Evolutionary conservation across 92 coral and sea anemone genomes (phyloP).

Genomic region (Meandrina meandrites): DNA sequence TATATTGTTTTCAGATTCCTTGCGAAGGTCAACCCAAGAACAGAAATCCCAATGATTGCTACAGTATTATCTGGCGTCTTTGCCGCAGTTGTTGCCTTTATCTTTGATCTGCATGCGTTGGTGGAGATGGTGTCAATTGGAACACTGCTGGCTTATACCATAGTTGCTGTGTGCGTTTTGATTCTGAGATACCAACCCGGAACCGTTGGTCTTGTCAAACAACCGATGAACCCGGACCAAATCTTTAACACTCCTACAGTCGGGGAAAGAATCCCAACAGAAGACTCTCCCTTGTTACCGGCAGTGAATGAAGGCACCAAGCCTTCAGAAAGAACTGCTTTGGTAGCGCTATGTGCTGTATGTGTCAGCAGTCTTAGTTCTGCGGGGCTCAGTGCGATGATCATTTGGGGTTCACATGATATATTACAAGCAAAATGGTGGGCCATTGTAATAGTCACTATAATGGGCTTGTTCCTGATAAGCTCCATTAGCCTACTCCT

Average conservation of each 20-base stretch:
- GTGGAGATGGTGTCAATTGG: slow-evolving; percentile 94
- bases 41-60: slow-evolving; percentile 85
- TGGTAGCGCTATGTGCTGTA: slow-evolving; percentile 46
- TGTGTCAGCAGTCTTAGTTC: slow-evolving; percentile 37
- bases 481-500: slow-evolving; percentile 55
- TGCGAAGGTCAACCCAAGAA: slow-evolving; percentile 68
- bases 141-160: slow-evolving; percentile 84
- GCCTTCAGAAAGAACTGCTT: slow-evolving; percentile 62
- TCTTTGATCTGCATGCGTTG: slow-evolving; percentile 74
- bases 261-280: not conserved
- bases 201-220: slow-evolving; percentile 64
- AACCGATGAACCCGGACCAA: slow-evolving; percentile 27
- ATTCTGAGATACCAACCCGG: slow-evolving; percentile 85
- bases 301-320: not conserved
- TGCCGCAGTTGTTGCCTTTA: slow-evolving; percentile 83
- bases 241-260: slow-evolving; percentile 13
- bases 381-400: slow-evolving; percentile 49
- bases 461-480: slow-evolving; percentile 42
- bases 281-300: slow-evolving; percentile 20
- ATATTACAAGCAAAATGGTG: slow-evolving; percentile 55
- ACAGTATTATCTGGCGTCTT: slow-evolving; percentile 67
- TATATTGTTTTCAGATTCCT: slow-evolving; percentile 40
- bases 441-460: slow-evolving; percentile 62
- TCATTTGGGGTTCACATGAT: slow-evolving; percentile 69
- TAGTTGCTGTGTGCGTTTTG: slow-evolving; percentile 87